Conservation (phyloP, 2,888 invertebrate genomes). For the Heteropelma amictum region DNA sequence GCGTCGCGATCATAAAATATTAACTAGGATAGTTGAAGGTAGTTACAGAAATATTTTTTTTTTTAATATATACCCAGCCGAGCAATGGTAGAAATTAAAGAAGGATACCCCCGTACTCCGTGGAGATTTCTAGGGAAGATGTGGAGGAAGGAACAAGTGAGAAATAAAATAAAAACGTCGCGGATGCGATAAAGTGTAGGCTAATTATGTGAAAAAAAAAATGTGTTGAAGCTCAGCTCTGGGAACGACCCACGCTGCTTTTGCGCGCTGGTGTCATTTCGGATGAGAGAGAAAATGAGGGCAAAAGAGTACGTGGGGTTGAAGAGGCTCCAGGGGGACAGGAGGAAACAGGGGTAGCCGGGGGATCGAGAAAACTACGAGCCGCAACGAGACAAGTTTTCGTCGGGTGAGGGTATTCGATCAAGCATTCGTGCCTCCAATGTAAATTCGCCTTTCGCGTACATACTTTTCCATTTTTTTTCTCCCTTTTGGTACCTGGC, state of each 20-base stretch:
- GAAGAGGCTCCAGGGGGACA: neutral
- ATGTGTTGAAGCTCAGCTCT: constrained; percentile 20
- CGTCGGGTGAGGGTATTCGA: constrained; percentile 57
- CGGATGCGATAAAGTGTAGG: constrained; percentile 51
- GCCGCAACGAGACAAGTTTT: constrained; percentile 57
- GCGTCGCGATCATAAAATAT: no score
- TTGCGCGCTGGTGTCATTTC: neutral
- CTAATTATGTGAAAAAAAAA: constrained; percentile 53
- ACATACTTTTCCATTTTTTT: constrained; percentile 28
- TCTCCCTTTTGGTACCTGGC: constrained; percentile 8
- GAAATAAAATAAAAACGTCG: constrained; percentile 38
- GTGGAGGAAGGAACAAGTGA: constrained; percentile 5
- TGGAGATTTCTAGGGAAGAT: neutral
- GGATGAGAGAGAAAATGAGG: neutral
- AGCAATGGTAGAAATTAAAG: neutral
- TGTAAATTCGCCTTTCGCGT: constrained; percentile 57
- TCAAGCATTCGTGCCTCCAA: constrained; percentile 56
- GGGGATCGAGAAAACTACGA: constrained; percentile 49
- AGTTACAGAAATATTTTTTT: no score
- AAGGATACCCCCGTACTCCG: neutral
- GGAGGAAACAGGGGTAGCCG: neutral
- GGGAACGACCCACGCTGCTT: constrained; percentile 1
- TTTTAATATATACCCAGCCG: no score
- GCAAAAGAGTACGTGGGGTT: neutral
- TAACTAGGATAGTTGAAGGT: no score